Conservation (phyloP, 2,113 vertebrate genomes). For the Pygoscelis antarcticus region DNA sequence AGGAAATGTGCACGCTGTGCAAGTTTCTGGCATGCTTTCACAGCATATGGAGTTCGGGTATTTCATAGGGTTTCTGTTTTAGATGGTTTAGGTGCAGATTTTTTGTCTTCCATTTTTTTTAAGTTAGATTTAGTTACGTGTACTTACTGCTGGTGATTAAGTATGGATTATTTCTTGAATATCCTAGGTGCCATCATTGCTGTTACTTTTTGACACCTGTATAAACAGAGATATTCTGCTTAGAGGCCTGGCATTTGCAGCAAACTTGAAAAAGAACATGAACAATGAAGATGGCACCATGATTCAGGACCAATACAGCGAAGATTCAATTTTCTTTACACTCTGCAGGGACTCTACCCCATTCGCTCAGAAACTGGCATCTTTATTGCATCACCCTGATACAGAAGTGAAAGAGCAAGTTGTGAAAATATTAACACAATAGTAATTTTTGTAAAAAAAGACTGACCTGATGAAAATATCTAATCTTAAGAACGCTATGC, state of each 20-base stretch:
- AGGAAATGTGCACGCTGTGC: background rate
- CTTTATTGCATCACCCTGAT: constrained; percentile 83
- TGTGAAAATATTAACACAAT: constrained; percentile 76
- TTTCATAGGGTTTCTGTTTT: background rate
- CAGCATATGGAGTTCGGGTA: background rate
- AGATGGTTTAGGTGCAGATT: background rate
- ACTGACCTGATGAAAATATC: background rate
- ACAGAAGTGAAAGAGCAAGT: constrained; percentile 85
- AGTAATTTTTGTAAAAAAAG: background rate
- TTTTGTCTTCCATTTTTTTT: background rate
- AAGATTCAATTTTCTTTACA: constrained; percentile 82
- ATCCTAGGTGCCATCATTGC: constrained; percentile 74
- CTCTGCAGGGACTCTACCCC: constrained; percentile 80
- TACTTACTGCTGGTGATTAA: background rate
- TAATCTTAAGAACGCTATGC: background rate
- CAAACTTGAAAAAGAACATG: constrained; percentile 81
- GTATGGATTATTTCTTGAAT: background rate
- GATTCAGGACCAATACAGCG: constrained; percentile 66
- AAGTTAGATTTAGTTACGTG: background rate
- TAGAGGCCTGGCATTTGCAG: constrained; percentile 81
- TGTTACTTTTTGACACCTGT: constrained; percentile 81
- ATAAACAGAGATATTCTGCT: constrained; percentile 82
- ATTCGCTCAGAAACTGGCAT: constrained; percentile 80
- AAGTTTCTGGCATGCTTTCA: background rate
- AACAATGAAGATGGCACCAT: background rate